Evolutionary conservation across 2,888 invertebrate species (phyloP).

Genomic region (Drosophila colorata): DNA sequence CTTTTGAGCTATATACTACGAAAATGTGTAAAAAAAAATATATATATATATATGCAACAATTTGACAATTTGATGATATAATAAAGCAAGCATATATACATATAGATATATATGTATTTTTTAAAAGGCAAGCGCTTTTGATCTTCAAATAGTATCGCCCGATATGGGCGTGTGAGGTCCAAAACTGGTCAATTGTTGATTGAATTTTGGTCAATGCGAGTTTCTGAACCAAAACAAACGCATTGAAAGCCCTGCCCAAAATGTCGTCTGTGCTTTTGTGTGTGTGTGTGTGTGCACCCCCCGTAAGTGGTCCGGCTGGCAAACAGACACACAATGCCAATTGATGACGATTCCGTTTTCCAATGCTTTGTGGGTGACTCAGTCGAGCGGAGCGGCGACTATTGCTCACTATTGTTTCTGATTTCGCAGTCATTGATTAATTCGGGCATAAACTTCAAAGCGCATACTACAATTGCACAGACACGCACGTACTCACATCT

Average conservation of each 20-base stretch:
- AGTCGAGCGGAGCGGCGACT: constrained; percentile 40
- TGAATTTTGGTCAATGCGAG: constrained; percentile 64
- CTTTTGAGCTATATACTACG: constrained; percentile 7
- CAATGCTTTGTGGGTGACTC: constrained; percentile 62
- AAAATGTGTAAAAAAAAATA: constrained; percentile 25
- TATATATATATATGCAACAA: constrained; percentile 24
- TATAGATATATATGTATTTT: constrained; percentile 18
- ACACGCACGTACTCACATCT: constrained; percentile 1
- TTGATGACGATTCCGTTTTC: constrained; percentile 56
- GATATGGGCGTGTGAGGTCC: constrained; percentile 48
- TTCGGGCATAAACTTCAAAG: constrained; percentile 48
- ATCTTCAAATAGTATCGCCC: constrained; percentile 27
- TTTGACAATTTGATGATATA: constrained; percentile 29
- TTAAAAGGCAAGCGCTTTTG: constrained; percentile 39
- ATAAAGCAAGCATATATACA: constrained; percentile 33
- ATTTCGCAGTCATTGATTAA: constrained; percentile 52
- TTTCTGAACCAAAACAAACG: constrained; percentile 48
- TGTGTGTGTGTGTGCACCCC: background rate
- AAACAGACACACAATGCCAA: constrained; percentile 52
- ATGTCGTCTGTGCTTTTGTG: constrained; percentile 31
- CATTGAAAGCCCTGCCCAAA: constrained; percentile 58
- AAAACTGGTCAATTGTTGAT: constrained; percentile 52
- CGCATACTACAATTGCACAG: constrained; percentile 7
- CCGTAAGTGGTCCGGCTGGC: constrained; percentile 37
- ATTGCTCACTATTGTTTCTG: constrained; percentile 34